Conservation (phyloP, 2,888 invertebrate species). For the Synanthedon andrenaeformis region DNA sequence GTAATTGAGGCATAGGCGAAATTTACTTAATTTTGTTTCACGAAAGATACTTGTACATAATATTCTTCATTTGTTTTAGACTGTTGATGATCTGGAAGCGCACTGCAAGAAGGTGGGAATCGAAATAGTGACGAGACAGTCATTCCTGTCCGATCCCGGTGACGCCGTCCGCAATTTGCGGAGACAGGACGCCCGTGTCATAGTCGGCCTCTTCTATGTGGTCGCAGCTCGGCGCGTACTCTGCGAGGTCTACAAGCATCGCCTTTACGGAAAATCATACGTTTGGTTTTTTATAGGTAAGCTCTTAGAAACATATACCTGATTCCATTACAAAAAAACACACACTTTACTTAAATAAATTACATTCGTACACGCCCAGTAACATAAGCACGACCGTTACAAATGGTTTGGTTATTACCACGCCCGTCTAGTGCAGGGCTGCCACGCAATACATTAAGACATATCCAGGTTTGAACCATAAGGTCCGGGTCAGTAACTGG, state of each 20-base stretch:
- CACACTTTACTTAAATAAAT: not conserved
- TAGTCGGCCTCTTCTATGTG: conserved; percentile 98
- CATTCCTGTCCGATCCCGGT: conserved; percentile 95
- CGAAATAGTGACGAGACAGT: conserved; percentile 96
- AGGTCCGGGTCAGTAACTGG: no score
- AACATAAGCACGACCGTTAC: not conserved
- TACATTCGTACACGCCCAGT: not conserved
- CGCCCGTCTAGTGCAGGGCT: not conserved
- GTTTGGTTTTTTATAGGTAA: conserved; percentile 99
- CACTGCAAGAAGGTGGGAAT: conserved; percentile 92
- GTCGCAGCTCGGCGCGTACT: conserved; percentile 96
- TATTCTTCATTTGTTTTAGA: conserved; percentile 66
- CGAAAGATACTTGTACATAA: no score
- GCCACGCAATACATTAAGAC: not conserved
- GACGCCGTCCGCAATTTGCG: conserved; percentile 95
- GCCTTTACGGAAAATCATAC: conserved; percentile 93
- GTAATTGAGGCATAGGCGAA: no score
- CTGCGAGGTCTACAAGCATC: conserved; percentile 95
- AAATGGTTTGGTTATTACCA: conserved; percentile 21
- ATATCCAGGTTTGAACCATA: no score
- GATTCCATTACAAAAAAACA: not conserved
- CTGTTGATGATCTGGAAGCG: conserved; percentile 96
- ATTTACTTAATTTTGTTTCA: no score
- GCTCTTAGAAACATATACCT: conserved; percentile 16
- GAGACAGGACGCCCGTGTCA: conserved; percentile 96